Conservation (phyloP, 2,797 vertebrate species). For the Macropodus opercularis region DNA sequence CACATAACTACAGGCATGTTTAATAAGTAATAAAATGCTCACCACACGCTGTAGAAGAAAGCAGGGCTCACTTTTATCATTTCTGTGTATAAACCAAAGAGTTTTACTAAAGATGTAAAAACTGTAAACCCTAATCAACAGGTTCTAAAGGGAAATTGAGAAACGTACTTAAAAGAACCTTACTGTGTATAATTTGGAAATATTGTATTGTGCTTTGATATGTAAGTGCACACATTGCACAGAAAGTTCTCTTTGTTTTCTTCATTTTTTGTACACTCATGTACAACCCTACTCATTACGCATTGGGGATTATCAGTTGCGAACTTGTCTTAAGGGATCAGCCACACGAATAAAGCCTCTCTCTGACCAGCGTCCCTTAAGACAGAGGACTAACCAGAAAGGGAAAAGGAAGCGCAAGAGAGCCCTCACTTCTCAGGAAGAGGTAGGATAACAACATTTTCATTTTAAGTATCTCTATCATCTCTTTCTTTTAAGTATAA, state of each 20-base stretch:
- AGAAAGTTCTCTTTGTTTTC: conserved; percentile 20
- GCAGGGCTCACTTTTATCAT: background rate
- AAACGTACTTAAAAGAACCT: background rate
- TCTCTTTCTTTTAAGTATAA: background rate
- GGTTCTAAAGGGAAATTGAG: too few species aligned
- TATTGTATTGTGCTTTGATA: background rate
- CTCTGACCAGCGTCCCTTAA: conserved; percentile 47
- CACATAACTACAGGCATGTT: conserved; percentile 17
- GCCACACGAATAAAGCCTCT: conserved; percentile 77
- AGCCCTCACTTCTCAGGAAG: conserved; percentile 39
- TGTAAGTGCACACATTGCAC: background rate
- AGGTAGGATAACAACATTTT: conserved; percentile 66
- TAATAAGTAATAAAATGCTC: conserved; percentile 17
- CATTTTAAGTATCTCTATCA: background rate
- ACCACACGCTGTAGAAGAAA: background rate
- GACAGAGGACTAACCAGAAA: conserved; percentile 47
- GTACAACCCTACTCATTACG: conserved; percentile 56
- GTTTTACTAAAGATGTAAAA: too few species aligned
- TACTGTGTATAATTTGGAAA: background rate
- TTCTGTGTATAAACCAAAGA: background rate
- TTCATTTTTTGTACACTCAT: conserved; percentile 24
- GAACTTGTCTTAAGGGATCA: conserved; percentile 81
- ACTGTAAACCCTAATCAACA: too few species aligned
- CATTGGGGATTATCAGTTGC: conserved; percentile 78
- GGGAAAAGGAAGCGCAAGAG: conserved; percentile 42